These are phyloP conservation scores for Pseudocheirus occidentalis DNA, from an alignment of 2,797 vertebrate genomes.

Conservation along the genomic window DNA sequence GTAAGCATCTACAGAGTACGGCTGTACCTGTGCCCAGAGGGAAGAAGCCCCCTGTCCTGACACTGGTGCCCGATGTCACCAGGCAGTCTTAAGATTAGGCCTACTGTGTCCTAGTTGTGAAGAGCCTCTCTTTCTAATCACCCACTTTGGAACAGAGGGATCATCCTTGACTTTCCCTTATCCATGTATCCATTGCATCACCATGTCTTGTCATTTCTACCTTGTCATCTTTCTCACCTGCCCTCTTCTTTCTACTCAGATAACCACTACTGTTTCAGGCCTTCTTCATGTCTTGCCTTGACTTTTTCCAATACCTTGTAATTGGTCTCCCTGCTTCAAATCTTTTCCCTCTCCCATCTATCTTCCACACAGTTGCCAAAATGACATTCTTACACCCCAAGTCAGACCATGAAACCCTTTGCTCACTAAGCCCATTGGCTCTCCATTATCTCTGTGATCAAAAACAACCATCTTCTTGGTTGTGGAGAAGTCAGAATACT, in stretches of 20 bases:
- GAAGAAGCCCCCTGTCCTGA: not conserved
- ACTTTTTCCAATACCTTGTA: not conserved
- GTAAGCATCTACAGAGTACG: not conserved
- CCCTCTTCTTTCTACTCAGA: not conserved
- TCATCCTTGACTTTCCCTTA: not conserved
- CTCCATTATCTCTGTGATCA: not conserved
- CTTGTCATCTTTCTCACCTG: not conserved
- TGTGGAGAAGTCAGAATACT: not conserved
- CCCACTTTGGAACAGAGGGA: not conserved
- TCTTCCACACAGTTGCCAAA: not conserved
- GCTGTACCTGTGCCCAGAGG: not conserved
- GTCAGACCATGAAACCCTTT: not conserved
- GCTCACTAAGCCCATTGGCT: not conserved
- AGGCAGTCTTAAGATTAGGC: not conserved
- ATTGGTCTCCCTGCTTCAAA: not conserved
- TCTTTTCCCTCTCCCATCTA: not conserved
- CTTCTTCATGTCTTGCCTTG: not conserved
- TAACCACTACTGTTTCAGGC: not conserved
- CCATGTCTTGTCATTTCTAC: not conserved
- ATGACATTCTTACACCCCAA: not conserved
- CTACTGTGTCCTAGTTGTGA: not conserved
- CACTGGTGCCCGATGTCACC: not conserved
- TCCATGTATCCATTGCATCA: not conserved
- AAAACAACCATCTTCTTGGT: not conserved
- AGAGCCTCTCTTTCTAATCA: not conserved